A percentile compares a stretch with the other conserved stretches of the same genome.
phyloP scores from a whole-genome alignment of 2,113 vertebrate genomes.

The Onychorhynchus coronatus region DNA sequence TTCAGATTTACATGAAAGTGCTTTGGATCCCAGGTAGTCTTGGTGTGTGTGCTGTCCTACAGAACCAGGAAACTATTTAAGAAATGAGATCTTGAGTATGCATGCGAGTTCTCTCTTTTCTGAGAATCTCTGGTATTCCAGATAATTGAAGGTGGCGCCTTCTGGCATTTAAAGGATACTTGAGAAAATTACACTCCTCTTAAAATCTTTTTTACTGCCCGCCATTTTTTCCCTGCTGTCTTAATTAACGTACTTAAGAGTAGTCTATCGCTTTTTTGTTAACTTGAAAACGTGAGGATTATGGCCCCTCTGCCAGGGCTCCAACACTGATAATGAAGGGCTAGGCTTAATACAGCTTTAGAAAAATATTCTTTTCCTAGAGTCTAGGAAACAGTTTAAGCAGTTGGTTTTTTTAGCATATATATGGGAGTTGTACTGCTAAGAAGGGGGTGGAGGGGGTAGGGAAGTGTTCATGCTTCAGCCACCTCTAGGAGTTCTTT shows the following conservation, averaged over 20 bases:
- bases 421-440: not conserved
- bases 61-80: not conserved
- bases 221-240: not conserved
- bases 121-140: not conserved
- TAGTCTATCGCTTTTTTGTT: not conserved
- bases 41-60: not conserved
- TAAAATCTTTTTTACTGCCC: not conserved
- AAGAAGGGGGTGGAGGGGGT: too few species aligned
- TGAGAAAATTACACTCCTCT: conserved; percentile 1
- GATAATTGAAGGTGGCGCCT: not conserved
- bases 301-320: not conserved
- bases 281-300: not conserved
- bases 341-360: not conserved
- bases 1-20: not conserved
- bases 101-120: not conserved
- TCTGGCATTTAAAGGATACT: not conserved
- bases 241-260: not conserved
- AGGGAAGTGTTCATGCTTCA: not conserved
- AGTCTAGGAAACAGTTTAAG: not conserved
- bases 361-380: not conserved
- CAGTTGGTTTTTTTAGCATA: not conserved
- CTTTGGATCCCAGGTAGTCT: not conserved
- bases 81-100: not conserved
- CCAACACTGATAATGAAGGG: not conserved
- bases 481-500: not conserved